phyloP scores from a whole-genome alignment of 2,888 invertebrate species.

The Lamproptera curius region DNA sequence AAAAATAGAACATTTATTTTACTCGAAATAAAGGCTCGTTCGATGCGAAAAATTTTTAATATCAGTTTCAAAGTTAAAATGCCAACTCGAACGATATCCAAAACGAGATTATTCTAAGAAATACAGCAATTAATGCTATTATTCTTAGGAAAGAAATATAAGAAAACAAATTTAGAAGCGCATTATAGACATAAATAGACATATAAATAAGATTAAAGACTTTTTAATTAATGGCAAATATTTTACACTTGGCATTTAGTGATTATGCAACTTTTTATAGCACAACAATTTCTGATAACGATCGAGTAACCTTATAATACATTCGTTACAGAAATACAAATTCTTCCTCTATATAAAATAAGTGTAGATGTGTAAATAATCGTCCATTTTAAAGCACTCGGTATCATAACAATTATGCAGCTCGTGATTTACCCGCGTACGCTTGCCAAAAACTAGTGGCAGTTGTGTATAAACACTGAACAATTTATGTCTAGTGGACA shows the following conservation, averaged over 20 bases:
- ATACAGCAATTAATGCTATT: neutral
- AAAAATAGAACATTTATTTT: neutral
- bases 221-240: neutral
- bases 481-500: conserved; percentile 1
- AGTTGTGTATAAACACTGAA: conserved; percentile 2
- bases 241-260: neutral
- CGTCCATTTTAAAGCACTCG: neutral
- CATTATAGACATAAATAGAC: neutral
- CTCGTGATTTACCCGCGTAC: conserved; percentile 10
- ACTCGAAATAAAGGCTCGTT: neutral
- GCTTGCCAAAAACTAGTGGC: conserved; percentile 12
- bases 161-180: neutral
- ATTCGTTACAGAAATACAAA: neutral
- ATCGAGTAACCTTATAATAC: neutral
- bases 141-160: neutral
- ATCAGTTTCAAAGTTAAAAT: neutral
- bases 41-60: neutral
- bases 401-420: conserved; percentile 8
- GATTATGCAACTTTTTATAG: neutral
- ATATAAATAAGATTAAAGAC: neutral
- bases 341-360: neutral
- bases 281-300: neutral
- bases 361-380: neutral
- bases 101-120: neutral
- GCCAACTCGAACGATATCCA: neutral